Percentiles rank a stretch among this genome's conserved stretches.
Conservation (phyloP, 1,140 invertebrate species). For the Leptestheria dahalacensis region DNA sequence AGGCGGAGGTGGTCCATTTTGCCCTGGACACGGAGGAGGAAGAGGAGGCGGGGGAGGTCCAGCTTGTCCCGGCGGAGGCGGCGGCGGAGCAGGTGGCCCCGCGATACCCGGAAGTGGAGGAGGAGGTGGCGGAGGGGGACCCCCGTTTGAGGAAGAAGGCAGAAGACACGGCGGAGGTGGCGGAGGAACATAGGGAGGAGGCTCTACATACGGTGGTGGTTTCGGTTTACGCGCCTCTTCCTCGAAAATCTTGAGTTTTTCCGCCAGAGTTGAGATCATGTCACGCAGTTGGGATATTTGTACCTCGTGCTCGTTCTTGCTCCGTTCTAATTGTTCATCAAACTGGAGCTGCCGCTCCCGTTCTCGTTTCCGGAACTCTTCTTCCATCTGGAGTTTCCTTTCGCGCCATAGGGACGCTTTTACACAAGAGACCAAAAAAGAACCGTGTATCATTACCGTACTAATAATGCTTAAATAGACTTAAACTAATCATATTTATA, state of each 20-base stretch:
- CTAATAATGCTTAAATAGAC: no score
- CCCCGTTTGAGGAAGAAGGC: not conserved
- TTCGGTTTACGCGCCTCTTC: not conserved
- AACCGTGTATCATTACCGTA: no score
- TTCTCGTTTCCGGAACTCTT: no score
- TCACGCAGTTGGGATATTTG: slow-evolving; percentile 28
- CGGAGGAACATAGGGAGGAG: slow-evolving; percentile 16
- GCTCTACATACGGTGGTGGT: slow-evolving; percentile 13
- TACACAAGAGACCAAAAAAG: no score
- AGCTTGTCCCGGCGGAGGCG: slow-evolving; percentile 11
- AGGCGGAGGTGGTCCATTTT: slow-evolving; percentile 18
- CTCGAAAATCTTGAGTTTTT: slow-evolving; percentile 22
- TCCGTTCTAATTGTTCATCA: not conserved
- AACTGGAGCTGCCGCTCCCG: not conserved
- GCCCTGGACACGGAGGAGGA: slow-evolving; percentile 22
- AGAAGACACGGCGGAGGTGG: slow-evolving; percentile 24
- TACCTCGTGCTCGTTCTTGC: not conserved
- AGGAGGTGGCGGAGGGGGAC: slow-evolving; percentile 18
- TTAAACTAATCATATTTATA: no score
- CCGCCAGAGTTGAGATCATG: slow-evolving; percentile 21
- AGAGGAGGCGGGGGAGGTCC: slow-evolving; percentile 17
- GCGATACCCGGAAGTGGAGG: slow-evolving; percentile 27
- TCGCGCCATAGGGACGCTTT: no score
- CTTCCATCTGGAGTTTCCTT: no score
- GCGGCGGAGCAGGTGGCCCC: slow-evolving; percentile 17